Percentiles rank a stretch among this genome's conserved stretches.
Evolutionary conservation across 2,113 vertebrate species (phyloP).

Genomic region (Myotis yumanensis): DNA sequence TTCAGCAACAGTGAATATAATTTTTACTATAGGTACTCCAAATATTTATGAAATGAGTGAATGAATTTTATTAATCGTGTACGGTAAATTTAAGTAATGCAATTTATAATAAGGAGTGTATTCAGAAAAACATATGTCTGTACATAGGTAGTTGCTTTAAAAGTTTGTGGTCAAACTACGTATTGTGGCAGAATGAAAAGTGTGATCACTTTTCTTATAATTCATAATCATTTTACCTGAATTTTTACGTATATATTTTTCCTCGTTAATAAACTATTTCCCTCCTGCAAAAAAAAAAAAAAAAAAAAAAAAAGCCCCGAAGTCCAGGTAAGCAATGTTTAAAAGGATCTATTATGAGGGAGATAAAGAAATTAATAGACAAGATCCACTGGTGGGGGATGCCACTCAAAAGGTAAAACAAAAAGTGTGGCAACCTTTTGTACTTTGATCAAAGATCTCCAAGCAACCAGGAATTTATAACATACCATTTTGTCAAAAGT

Average conservation of each 20-base stretch:
- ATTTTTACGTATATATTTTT: slow-evolving; percentile 9
- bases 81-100: not conserved
- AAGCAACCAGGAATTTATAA: not conserved
- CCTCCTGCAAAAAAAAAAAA: not conserved
- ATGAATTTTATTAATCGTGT: not conserved
- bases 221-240: slow-evolving; percentile 40
- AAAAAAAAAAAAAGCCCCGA: slow-evolving; percentile 24
- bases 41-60: slow-evolving; percentile 23
- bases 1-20: not conserved
- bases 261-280: slow-evolving; percentile 31
- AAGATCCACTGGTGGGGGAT: not conserved
- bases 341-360: not conserved
- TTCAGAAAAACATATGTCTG: not conserved
- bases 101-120: slow-evolving; percentile 8
- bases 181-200: slow-evolving; percentile 49
- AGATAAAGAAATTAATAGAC: not conserved
- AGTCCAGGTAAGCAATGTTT: slow-evolving; percentile 20
- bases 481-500: slow-evolving; percentile 12
- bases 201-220: not conserved
- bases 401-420: not conserved
- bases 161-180: not conserved
- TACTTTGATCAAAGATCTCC: not conserved
- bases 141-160: not conserved
- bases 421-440: not conserved
- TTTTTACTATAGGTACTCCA: not conserved